Base-by-base conservation (phyloP, 2,797 vertebrate genomes). In the Amblyraja radiata region DNA sequence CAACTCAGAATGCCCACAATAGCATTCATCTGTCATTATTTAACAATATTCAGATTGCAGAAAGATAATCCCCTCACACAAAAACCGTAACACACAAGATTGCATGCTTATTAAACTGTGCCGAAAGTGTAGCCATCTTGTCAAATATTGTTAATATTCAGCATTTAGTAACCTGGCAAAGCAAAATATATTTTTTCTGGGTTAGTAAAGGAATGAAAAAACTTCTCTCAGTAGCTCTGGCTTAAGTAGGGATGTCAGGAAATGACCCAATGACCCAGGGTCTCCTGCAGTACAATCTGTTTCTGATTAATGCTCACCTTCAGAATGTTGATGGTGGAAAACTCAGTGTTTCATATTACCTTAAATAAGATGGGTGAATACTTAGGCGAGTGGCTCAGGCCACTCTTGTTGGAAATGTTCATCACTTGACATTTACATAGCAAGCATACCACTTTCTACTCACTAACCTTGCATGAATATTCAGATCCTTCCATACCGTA, bases 201-300 rank as follows among this genome's bases (percentile, higher is more conserved):
- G 36, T 92, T 73, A 78, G 77, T 93, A 77, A 46, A 54, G 13
- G 68, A 76, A 74, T 36, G 5, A 1, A 90, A 80, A 92, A 95
- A 95, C 96, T 93, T 95, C 95, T 95, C 96, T 96, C 96, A 97
- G 95, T 95, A 96, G 96, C 95, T 95, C 94, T 90, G n/a, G 76
- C 61, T 79, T 32, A 94, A 94, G 95, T 93, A 94, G 91, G 94
- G 79, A 94, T 94, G 94, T 94, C 73, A 36, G 61, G 18, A 46
- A 93, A 83, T 83, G 71, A 74, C 71, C 71, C 68, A 71, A 14
- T 18, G 18, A 21, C 71, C 23, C 18, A 25, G 71, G 16, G 2
- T 21, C 18, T 68, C 16, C 16, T 68, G 65, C 65, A 68, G 65
- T 68, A 68, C 71, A 6, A 74, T 23, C 71, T 74, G 4, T 23